These are phyloP conservation scores for Tachysurus vachellii DNA, from an alignment of 2,113 vertebrate species.

Conservation along the genomic window DNA sequence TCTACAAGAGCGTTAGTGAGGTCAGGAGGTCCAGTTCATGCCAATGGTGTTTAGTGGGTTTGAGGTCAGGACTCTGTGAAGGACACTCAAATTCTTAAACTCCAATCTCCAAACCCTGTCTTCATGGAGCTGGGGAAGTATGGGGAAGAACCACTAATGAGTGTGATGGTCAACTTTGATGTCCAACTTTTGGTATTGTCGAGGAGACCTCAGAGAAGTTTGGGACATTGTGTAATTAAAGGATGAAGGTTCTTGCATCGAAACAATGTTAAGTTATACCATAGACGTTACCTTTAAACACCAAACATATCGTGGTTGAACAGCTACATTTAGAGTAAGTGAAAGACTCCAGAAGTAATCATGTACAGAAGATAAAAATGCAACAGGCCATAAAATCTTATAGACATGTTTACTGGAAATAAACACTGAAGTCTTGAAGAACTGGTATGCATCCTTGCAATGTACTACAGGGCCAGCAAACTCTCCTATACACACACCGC, in stretches of 20 bases:
- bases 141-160: neutral
- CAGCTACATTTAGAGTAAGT: neutral
- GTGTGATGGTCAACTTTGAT: neutral
- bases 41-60: neutral
- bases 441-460: neutral
- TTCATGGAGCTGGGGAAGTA: neutral
- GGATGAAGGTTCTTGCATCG: neutral
- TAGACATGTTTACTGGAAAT: neutral
- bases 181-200: neutral
- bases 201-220: neutral
- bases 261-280: neutral
- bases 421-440: neutral
- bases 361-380: neutral
- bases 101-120: neutral
- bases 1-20: neutral
- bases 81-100: neutral
- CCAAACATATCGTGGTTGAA: neutral
- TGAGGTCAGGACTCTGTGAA: neutral
- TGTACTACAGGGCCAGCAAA: neutral
- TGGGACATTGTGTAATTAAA: neutral
- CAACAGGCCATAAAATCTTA: neutral
- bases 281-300: neutral
- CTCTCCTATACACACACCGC: neutral
- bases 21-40: neutral
- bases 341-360: neutral